Percentiles rank a stretch among this genome's conserved stretches.
Evolutionary conservation across 2,888 invertebrate species (phyloP).

Genomic region (Caenorhabditis sp.): DNA sequence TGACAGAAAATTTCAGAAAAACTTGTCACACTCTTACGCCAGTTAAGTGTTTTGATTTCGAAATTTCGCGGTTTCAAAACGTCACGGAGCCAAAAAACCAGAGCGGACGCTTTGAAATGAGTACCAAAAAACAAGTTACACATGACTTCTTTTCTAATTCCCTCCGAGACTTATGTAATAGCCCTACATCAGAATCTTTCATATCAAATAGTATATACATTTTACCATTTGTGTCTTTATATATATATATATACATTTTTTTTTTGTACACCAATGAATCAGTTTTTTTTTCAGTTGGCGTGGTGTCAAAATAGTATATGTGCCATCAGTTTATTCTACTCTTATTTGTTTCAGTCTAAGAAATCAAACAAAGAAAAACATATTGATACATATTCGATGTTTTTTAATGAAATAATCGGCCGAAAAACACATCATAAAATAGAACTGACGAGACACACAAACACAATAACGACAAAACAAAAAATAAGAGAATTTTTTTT

Average conservation of each 20-base stretch:
- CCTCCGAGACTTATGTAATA: too few species aligned
- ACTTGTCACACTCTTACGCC: too few species aligned
- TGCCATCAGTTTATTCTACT: conserved; percentile 2
- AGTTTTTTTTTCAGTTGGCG: neutral
- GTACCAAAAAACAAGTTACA: too few species aligned
- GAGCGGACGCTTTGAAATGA: too few species aligned
- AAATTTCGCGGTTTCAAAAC: too few species aligned
- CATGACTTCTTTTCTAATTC: too few species aligned
- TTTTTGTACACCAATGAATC: conserved; percentile 2
- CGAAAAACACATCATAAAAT: neutral
- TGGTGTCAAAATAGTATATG: neutral
- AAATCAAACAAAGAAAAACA: conserved; percentile 18
- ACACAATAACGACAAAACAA: neutral
- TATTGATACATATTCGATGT: conserved; percentile 29
- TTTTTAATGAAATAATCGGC: conserved; percentile 2
- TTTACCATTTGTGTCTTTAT: neutral
- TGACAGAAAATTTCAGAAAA: too few species aligned
- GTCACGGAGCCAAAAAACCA: too few species aligned
- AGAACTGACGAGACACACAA: neutral
- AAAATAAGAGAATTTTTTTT: neutral
- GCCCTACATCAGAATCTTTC: neutral
- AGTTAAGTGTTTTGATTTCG: too few species aligned
- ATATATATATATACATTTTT: neutral
- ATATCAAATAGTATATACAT: neutral
- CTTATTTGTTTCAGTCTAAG: neutral